These are phyloP conservation scores for Petrosia ficiformis DNA, from an alignment of 37 sponge, comb jelly and placozoan species.

Conservation along the genomic window DNA sequence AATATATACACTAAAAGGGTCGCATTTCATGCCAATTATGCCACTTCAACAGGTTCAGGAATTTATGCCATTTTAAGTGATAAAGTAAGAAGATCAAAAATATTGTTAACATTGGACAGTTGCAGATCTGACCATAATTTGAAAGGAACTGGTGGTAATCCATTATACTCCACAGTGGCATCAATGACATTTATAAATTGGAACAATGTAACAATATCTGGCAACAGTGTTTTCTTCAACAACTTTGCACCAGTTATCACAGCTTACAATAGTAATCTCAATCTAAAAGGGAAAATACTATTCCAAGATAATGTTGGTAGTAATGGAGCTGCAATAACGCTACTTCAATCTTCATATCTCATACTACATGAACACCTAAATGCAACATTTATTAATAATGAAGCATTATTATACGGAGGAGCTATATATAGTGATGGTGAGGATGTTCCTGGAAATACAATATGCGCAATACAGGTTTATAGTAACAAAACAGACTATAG, in stretches of 20 bases:
- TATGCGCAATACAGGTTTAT: background rate
- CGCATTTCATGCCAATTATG: no score
- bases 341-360: background rate
- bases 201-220: no score
- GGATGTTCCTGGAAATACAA: background rate
- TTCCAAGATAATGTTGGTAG: background rate
- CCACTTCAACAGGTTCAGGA: no score
- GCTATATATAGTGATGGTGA: background rate
- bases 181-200: no score
- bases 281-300: background rate
- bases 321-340: background rate
- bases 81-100: no score
- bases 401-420: background rate
- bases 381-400: background rate
- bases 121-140: no score
- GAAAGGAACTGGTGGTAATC: no score
- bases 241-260: background rate
- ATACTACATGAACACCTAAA: background rate
- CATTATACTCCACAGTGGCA: no score
- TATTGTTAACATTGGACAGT: no score
- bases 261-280: background rate
- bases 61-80: no score
- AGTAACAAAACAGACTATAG: background rate
- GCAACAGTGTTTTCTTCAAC: no score
- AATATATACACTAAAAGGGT: no score